These are phyloP conservation scores for Nephrocerus scutellatus DNA, from an alignment of 2,888 invertebrate genomes.

Conservation along the genomic window DNA sequence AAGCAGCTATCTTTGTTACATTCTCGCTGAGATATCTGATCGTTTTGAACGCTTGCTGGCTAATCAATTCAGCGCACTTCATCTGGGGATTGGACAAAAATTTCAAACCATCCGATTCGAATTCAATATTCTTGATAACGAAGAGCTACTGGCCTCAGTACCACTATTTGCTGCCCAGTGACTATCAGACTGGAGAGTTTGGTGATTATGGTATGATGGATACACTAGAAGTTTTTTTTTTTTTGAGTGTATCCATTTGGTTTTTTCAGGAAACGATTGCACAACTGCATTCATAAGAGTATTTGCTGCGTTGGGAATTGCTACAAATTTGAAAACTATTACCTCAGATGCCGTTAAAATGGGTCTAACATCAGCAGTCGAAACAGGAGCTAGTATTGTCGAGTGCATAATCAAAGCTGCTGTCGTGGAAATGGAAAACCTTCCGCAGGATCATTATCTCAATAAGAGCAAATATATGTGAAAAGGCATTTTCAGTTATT, in stretches of 20 bases:
- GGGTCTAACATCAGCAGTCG: constrained; percentile 56
- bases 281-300: constrained; percentile 62
- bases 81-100: constrained; percentile 68
- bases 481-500: constrained; percentile 8
- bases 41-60: constrained; percentile 59
- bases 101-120: constrained; percentile 66
- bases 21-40: constrained; percentile 64
- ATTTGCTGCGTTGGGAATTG: constrained; percentile 62
- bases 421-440: constrained; percentile 38
- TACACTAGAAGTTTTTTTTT: not conserved
- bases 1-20: constrained; percentile 57
- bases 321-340: constrained; percentile 58
- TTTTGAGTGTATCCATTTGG: not conserved
- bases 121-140: constrained; percentile 65
- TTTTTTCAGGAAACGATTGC: constrained; percentile 52
- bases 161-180: constrained; percentile 70
- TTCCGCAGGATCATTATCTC: constrained; percentile 52
- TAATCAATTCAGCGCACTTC: constrained; percentile 65
- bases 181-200: constrained; percentile 76
- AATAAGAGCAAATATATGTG: constrained; percentile 44
- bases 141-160: constrained; percentile 76
- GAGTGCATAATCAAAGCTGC: constrained; percentile 54
- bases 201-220: constrained; percentile 57
- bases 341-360: constrained; percentile 56
- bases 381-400: constrained; percentile 52